Evolutionary conservation across 2,888 invertebrate species (phyloP).

Genomic region (Parapristionchus giblindavisi): DNA sequence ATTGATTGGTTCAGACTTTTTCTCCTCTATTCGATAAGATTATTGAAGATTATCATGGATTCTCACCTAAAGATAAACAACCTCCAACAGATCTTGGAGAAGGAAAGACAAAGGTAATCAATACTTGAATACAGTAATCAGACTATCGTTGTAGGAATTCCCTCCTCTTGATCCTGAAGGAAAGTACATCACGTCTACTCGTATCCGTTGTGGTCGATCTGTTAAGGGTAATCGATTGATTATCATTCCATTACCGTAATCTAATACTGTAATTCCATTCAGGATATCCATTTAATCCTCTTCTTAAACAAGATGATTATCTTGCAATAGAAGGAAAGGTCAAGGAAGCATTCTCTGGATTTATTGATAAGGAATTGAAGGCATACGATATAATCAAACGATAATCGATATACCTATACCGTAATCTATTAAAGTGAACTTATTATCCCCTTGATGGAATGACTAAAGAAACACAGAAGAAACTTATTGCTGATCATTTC

Average conservation of each 20-base stretch:
- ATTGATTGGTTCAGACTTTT: slow-evolving; percentile 38
- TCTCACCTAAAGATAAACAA: slow-evolving; percentile 86
- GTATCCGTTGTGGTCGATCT: slow-evolving; percentile 89
- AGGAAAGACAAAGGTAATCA: slow-evolving; percentile 77
- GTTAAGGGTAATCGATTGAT: slow-evolving; percentile 69
- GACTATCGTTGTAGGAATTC: slow-evolving; percentile 75
- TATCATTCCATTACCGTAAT: neutral
- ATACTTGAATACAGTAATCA: neutral
- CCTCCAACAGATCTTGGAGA: slow-evolving; percentile 88
- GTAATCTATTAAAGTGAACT: slow-evolving; percentile 79
- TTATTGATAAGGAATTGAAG: slow-evolving; percentile 78
- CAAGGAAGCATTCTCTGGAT: slow-evolving; percentile 65
- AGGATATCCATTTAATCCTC: slow-evolving; percentile 66
- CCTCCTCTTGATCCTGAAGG: slow-evolving; percentile 87
- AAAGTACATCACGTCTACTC: slow-evolving; percentile 90
- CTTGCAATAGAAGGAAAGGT: slow-evolving; percentile 61
- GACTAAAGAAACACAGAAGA: slow-evolving; percentile 70
- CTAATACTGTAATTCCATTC: slow-evolving; percentile 18
- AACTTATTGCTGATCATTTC: slow-evolving; percentile 96
- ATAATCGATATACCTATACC: slow-evolving; percentile 4
- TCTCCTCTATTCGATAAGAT: slow-evolving; percentile 89
- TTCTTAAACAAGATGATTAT: slow-evolving; percentile 59
- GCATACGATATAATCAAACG: slow-evolving; percentile 27
- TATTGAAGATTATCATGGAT: slow-evolving; percentile 91
- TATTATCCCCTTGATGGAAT: slow-evolving; percentile 90